These are phyloP conservation scores for Bembecia ichneumoniformis DNA, from an alignment of 2,888 invertebrate species.

Conservation along the genomic window DNA sequence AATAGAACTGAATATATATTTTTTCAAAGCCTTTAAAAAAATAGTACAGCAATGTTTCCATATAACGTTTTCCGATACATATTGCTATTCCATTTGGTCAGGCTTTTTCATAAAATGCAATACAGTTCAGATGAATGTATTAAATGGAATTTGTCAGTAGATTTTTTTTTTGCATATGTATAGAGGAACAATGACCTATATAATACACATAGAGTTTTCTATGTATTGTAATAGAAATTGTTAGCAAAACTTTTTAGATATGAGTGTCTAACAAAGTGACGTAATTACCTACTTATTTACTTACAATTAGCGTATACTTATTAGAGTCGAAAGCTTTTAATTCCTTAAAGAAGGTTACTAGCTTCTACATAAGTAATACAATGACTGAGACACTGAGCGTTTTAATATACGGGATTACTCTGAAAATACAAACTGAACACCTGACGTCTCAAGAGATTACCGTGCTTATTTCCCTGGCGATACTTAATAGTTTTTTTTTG, in stretches of 20 bases:
- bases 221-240: too few relatives aligned
- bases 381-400: constrained; percentile 2
- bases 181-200: too few relatives aligned
- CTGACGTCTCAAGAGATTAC: constrained; percentile 6
- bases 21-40: too few relatives aligned
- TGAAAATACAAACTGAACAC: constrained; percentile 3
- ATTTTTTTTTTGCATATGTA: too few relatives aligned
- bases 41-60: too few relatives aligned
- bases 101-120: constrained; percentile 1
- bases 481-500: constrained; percentile 11
- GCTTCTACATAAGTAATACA: constrained; percentile 3
- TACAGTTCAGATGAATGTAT: too few relatives aligned
- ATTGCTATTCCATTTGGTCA: constrained; percentile 10
- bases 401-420: constrained; percentile 6
- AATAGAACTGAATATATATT: too few relatives aligned
- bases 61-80: background rate
- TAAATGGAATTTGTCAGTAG: too few relatives aligned
- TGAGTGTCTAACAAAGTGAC: too few relatives aligned
- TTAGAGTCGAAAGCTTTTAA: background rate
- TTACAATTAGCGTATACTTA: background rate
- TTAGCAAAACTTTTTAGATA: too few relatives aligned
- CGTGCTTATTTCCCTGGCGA: constrained; percentile 14
- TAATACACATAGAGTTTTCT: too few relatives aligned
- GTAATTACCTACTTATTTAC: background rate
- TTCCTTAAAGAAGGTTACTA: constrained; percentile 1